These are phyloP conservation scores for Habrosyne pyritoides DNA, from an alignment of 2,888 invertebrate genomes.

Conservation along the genomic window DNA sequence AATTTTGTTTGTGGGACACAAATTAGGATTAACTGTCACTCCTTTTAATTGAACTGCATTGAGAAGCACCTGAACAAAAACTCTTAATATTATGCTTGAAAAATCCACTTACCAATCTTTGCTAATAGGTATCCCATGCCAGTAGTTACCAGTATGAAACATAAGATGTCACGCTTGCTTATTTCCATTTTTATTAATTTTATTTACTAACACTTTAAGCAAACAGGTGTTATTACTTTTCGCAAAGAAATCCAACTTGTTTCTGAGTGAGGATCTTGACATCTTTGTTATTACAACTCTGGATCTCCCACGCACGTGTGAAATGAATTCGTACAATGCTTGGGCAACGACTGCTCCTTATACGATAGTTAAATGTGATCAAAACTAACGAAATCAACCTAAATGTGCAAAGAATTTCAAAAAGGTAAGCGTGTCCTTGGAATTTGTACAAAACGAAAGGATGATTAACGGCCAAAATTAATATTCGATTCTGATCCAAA, in stretches of 20 bases:
- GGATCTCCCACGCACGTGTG: slow-evolving; percentile 63
- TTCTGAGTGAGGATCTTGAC: slow-evolving; percentile 53
- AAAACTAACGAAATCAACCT: slow-evolving; percentile 42
- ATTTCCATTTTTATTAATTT: neutral
- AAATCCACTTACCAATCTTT: neutral
- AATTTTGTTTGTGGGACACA: slow-evolving; percentile 76
- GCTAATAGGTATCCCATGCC: neutral
- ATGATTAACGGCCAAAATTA: too few relatives aligned
- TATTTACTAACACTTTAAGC: neutral
- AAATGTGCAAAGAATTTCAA: slow-evolving; percentile 28
- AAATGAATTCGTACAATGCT: slow-evolving; percentile 55
- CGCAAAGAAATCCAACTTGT: slow-evolving; percentile 46
- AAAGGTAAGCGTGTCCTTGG: slow-evolving; percentile 25
- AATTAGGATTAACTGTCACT: slow-evolving; percentile 60
- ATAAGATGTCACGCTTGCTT: slow-evolving; percentile 5
- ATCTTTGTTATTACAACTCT: slow-evolving; percentile 53
- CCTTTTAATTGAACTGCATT: slow-evolving; percentile 45
- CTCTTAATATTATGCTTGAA: neutral
- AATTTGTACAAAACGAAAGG: slow-evolving; percentile 8
- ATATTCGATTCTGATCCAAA: too few relatives aligned
- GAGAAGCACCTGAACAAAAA: slow-evolving; percentile 35
- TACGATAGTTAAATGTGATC: slow-evolving; percentile 36
- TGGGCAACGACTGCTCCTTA: slow-evolving; percentile 64
- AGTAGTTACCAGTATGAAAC: slow-evolving; percentile 7
- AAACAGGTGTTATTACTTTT: slow-evolving; percentile 27